Evolutionary conservation across 2,113 vertebrate genomes (phyloP).

Genomic region (Dromiciops gliroides): DNA sequence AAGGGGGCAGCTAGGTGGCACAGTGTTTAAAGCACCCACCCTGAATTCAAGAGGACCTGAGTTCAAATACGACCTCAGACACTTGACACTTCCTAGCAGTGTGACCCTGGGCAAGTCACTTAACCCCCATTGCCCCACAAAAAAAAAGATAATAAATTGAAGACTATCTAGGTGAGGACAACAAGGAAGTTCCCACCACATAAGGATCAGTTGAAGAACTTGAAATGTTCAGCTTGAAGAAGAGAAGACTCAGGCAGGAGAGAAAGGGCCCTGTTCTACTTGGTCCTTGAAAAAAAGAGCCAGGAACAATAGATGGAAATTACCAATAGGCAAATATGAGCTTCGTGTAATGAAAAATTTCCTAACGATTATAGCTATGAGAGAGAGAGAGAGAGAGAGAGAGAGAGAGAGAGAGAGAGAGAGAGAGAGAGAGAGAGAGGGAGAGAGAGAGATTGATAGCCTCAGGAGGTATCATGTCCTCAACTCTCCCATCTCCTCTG

Average conservation of each 20-base stretch:
- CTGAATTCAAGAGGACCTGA: too few species aligned
- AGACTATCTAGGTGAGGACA: not conserved
- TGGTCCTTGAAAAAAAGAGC: not conserved
- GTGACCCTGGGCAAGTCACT: too few species aligned
- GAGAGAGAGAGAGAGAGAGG: not conserved
- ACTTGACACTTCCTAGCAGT: too few species aligned
- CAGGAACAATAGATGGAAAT: not conserved
- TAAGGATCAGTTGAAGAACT: not conserved
- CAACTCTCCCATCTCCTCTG: not conserved
- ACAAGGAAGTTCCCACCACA: not conserved
- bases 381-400: not conserved
- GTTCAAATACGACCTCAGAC: too few species aligned
- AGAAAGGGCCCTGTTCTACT: not conserved
- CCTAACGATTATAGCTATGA: not conserved
- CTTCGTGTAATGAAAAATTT: not conserved
- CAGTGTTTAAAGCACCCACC: too few species aligned
- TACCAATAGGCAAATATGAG: not conserved
- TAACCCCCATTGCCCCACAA: too few species aligned
- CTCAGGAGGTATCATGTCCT: not conserved
- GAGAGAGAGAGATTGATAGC: not conserved
- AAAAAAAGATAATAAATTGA: not conserved
- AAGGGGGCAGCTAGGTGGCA: too few species aligned
- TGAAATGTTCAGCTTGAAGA: not conserved
- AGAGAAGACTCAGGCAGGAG: not conserved
- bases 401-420: not conserved